Percentiles rank a stretch among this genome's conserved stretches.
Conservation (phyloP, 2,113 vertebrate species). For the Alexandromys fortis region DNA sequence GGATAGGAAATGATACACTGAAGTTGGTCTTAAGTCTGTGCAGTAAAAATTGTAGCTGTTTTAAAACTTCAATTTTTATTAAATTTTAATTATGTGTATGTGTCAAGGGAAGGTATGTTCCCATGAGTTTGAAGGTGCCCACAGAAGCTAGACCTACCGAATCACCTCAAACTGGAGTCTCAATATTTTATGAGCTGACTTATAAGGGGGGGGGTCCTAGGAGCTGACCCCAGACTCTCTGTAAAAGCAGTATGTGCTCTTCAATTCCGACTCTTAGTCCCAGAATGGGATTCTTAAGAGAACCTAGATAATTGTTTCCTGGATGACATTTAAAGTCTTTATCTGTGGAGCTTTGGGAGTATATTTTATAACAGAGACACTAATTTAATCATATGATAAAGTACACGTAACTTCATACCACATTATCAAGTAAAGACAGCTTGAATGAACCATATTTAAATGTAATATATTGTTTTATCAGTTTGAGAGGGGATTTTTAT, state of each 20-base stretch:
- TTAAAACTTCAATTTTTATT: neutral
- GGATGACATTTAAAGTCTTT: neutral
- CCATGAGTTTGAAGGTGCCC: neutral
- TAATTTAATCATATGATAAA: neutral
- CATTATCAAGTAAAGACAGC: neutral
- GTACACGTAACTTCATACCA: neutral
- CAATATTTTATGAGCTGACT: neutral
- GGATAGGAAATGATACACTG: neutral
- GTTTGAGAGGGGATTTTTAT: neutral
- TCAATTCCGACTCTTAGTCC: neutral
- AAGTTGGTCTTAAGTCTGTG: conserved; percentile 4
- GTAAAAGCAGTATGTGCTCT: neutral
- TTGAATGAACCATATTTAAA: neutral
- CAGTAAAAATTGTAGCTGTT: neutral
- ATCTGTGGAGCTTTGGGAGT: conserved; percentile 44
- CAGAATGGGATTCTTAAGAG: neutral
- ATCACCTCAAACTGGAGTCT: neutral
- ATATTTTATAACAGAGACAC: conserved; percentile 25
- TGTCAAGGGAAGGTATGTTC: neutral
- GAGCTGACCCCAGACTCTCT: neutral
- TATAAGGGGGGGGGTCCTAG: too few relatives aligned
- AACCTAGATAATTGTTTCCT: neutral
- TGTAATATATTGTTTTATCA: neutral
- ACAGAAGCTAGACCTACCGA: neutral
- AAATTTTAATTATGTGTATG: neutral